phyloP scores from a whole-genome alignment of 1,140 invertebrate species.

The Zaprionus ornatus region DNA sequence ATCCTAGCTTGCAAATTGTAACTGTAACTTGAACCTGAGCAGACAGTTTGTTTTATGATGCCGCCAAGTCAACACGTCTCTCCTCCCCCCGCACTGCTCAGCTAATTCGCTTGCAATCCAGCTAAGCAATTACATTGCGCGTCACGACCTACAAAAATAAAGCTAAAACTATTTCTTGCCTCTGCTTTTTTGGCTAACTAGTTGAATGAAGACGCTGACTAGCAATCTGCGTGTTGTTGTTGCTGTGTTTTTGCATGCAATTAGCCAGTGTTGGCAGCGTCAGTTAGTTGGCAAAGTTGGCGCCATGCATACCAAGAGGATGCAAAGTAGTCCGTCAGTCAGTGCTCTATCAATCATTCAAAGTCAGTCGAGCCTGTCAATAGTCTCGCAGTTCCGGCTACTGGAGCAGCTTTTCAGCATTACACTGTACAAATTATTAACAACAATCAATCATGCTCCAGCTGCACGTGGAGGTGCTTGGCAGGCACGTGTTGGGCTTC shows the following conservation, averaged over 20 bases:
- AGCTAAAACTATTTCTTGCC: constrained; percentile 28
- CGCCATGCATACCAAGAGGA: constrained; percentile 9
- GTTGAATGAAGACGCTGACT: not conserved
- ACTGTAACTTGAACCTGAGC: constrained; percentile 20
- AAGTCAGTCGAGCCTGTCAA: constrained; percentile 2
- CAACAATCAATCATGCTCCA: constrained; percentile 21
- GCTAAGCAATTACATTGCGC: constrained; percentile 54
- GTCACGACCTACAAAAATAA: constrained; percentile 32
- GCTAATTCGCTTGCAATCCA: constrained; percentile 53
- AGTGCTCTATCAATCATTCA: constrained; percentile 39
- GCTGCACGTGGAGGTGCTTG: not conserved
- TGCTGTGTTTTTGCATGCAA: constrained; percentile 13
- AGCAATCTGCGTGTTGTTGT: not conserved
- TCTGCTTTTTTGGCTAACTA: not conserved
- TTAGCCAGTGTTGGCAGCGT: constrained; percentile 18
- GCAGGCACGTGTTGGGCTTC: not conserved
- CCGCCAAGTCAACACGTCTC: constrained; percentile 12
- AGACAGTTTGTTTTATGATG: constrained; percentile 75
- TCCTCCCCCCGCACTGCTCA: not conserved
- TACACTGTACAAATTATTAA: constrained; percentile 11
- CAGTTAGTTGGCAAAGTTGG: constrained; percentile 27
- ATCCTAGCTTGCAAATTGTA: constrained; percentile 14
- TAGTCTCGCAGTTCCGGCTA: not conserved
- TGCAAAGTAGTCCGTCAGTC: constrained; percentile 13
- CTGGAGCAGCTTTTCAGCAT: constrained; percentile 3